Percentiles rank a stretch among this genome's conserved stretches.
Conservation (phyloP, 2,888 invertebrate species). For the Ectemnius continuus region DNA sequence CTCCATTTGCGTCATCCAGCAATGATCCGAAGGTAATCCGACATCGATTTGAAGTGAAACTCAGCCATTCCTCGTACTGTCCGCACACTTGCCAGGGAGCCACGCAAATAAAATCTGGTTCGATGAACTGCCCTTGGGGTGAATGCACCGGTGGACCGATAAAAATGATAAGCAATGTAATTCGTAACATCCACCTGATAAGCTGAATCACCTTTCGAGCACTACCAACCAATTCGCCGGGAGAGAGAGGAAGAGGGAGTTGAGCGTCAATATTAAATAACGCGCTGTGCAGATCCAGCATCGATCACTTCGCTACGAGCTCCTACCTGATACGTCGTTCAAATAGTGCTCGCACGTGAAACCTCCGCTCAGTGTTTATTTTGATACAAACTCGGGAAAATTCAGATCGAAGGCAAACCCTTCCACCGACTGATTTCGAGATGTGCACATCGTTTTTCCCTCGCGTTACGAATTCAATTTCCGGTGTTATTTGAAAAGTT, state of each 20-base stretch:
- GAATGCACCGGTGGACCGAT: constrained; percentile 56
- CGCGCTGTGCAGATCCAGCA: background rate
- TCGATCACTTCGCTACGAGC: background rate
- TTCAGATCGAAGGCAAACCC: background rate
- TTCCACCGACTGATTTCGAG: background rate
- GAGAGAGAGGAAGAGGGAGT: background rate
- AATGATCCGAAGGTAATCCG: no score
- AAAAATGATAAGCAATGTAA: constrained; percentile 62
- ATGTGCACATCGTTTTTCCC: no score
- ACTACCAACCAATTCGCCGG: constrained; percentile 21
- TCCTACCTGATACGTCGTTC: background rate
- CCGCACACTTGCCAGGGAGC: constrained; percentile 40
- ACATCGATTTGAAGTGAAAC: constrained; percentile 13
- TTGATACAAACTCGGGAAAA: background rate
- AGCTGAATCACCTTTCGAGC: constrained; percentile 55
- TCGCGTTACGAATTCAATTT: no score
- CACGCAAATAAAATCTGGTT: constrained; percentile 50
- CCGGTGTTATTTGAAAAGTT: no score
- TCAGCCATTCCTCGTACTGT: background rate
- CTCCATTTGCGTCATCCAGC: no score
- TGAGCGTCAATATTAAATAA: constrained; percentile 1
- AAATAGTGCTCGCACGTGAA: background rate
- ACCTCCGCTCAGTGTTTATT: background rate
- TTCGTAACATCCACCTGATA: constrained; percentile 59
- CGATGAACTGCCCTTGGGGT: constrained; percentile 57